Evolutionary conservation across 2,113 vertebrate species (phyloP).

Genomic region (Peromyscus polionotus): DNA sequence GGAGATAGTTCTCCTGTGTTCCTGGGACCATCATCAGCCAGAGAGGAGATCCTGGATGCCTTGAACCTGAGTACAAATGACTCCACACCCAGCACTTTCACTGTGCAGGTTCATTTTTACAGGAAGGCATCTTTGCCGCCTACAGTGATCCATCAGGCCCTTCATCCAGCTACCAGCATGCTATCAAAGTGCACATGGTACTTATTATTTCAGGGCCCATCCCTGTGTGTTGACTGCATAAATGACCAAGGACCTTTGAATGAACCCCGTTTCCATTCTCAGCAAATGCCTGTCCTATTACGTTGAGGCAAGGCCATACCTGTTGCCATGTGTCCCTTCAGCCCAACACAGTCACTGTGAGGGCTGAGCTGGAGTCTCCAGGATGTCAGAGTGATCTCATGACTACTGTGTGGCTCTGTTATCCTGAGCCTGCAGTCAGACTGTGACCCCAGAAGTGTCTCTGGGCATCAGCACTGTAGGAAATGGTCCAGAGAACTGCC

Average conservation of each 20-base stretch:
- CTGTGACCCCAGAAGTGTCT: not conserved
- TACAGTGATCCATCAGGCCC: not conserved
- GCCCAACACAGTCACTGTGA: not conserved
- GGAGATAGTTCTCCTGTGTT: too few relatives aligned
- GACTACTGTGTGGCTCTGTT: not conserved
- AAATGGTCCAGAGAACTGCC: not conserved
- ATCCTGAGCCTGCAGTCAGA: not conserved
- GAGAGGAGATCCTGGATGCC: not conserved
- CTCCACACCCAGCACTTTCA: not conserved
- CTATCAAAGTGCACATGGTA: too few relatives aligned
- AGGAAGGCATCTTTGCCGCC: accelerated
- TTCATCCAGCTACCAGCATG: not conserved
- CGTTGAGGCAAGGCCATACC: not conserved
- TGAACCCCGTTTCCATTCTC: not conserved
- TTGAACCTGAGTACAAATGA: not conserved
- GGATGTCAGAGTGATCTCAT: too few relatives aligned
- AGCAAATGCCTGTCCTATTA: not conserved
- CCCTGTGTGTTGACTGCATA: not conserved
- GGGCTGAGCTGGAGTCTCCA: not conserved
- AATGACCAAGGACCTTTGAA: not conserved
- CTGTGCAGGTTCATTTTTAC: not conserved
- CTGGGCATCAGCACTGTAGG: not conserved
- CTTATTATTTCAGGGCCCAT: not conserved
- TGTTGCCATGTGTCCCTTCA: not conserved
- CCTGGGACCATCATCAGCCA: too few relatives aligned